Base-by-base conservation (phyloP, 2,113 vertebrate species). In the Gasterosteus nipponicus region DNA sequence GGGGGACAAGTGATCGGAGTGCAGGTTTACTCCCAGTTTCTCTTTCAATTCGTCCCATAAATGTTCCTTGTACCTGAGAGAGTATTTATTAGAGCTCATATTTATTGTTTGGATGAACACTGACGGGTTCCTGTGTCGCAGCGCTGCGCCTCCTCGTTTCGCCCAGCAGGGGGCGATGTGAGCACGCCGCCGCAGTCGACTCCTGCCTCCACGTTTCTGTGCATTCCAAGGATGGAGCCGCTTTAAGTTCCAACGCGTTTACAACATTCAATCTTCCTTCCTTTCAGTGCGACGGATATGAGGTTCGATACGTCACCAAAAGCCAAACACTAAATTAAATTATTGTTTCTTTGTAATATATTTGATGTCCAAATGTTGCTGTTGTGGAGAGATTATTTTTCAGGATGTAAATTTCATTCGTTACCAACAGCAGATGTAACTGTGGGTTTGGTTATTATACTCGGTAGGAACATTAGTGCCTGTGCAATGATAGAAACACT, bases 401-500 rank as follows among this genome's bases (percentile, higher is more conserved):
- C 80, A 85, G 84, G 89, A 77, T 93, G 90, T 92, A 90, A 26
- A 90, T 90, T 88, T 93, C 85, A 81, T 89, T 88, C 77, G 72
- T 76, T 44, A 49, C 80, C 84, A 86, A 78, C 87, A 87, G 90
- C 78, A 44, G 78, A 87, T 83, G 57, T 67, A 82, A 61, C 77
- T 86, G 89, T 79, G 70, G 86, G 81, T 73, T 74, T 84, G 86
- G 81, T 90, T 78, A 91, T 92, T 93, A 91, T 94, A 92, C 91
- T 89, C 83, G 86, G 80, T 92, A 92, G 89, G 89, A 91, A 91
- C 93, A 87, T 92, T 92, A 93, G 93, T 95, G 92, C 93, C 94
- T 93, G 93, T 92, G 92, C 91, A 91, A 94, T 92, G 93, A 93
- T 94, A 94, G 94, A 93, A 94, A 94, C 94, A 94, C 95, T 95